Conservation (phyloP, 2,888 invertebrate species). For the Pardosa pseudoannulata region DNA sequence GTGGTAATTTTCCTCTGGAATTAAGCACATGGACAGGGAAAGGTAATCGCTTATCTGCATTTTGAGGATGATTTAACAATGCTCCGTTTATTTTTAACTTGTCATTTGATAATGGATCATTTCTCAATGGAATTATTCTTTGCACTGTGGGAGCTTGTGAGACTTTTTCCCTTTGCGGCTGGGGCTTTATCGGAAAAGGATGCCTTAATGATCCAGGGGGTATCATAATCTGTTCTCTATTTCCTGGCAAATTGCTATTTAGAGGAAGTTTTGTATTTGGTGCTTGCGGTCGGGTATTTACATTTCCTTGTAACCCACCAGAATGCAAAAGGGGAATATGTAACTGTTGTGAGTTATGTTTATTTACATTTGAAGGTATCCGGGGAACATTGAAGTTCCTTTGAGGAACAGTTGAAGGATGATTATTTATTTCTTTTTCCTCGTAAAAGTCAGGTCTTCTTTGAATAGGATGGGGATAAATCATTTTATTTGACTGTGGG, state of each 20-base stretch:
- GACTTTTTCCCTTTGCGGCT: conserved; percentile 13
- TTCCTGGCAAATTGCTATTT: background rate
- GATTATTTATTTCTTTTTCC: conserved; percentile 7
- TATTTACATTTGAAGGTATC: conserved; percentile 1
- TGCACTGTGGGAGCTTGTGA: conserved; percentile 3
- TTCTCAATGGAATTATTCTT: background rate
- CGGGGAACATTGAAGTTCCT: background rate
- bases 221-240: background rate
- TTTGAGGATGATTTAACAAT: background rate
- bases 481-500: conserved; percentile 11
- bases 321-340: conserved; percentile 19
- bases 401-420: background rate
- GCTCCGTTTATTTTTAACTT: background rate
- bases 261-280: background rate
- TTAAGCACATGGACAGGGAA: background rate
- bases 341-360: background rate
- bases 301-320: background rate
- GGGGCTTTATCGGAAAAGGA: background rate
- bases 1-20: no score
- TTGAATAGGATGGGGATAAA: conserved; percentile 43
- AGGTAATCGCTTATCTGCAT: background rate
- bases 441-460: conserved; percentile 49
- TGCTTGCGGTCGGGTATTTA: background rate
- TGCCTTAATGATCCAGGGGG: background rate
- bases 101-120: background rate